Evolutionary conservation across 2,888 invertebrate species (phyloP).

Genomic region (Limnephilus auricula): DNA sequence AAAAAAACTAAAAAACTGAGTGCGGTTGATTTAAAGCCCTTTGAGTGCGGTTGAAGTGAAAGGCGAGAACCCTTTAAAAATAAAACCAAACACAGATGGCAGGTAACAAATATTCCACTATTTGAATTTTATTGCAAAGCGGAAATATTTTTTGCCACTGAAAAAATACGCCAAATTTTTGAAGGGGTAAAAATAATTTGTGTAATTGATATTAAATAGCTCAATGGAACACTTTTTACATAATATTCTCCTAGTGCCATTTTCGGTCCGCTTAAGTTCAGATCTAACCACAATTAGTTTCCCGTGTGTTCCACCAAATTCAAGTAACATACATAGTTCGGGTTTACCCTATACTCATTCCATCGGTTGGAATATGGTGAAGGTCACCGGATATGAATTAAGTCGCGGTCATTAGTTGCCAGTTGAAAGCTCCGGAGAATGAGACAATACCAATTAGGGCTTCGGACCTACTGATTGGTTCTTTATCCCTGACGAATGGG

Average conservation of each 20-base stretch:
- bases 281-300: background rate
- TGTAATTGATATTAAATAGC: background rate
- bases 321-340: background rate
- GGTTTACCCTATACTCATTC: background rate
- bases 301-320: background rate
- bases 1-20: too few species aligned
- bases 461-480: background rate
- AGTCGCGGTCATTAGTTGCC: background rate
- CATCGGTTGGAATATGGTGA: background rate
- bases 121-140: too few species aligned
- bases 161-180: too few species aligned
- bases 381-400: background rate
- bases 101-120: too few species aligned
- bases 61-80: too few species aligned
- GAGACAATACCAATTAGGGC: background rate
- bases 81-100: too few species aligned
- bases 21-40: too few species aligned
- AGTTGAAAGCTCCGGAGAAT: conserved; percentile 2
- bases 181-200: too few species aligned
- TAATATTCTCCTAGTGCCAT: background rate
- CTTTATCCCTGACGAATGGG: background rate
- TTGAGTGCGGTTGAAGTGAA: too few species aligned
- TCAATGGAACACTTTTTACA: background rate
- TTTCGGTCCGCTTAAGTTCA: background rate
- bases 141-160: too few species aligned